Percentiles rank a stretch among this genome's conserved stretches.
Evolutionary conservation across 2,113 vertebrate genomes (phyloP).

Genomic region (Oncorhynchus masou): DNA sequence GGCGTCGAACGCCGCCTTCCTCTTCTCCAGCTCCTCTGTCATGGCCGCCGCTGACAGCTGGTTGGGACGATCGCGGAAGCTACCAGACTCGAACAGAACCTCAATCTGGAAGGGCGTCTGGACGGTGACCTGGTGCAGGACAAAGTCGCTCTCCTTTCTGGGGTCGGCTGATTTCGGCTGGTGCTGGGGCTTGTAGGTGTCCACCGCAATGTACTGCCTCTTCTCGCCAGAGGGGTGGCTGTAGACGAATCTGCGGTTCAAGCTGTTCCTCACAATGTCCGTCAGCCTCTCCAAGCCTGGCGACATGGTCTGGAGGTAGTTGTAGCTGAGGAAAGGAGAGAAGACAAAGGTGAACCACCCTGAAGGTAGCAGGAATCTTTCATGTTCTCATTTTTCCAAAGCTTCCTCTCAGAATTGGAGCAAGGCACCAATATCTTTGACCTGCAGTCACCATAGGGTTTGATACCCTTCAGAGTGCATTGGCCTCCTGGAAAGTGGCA

Average conservation of each 20-base stretch:
- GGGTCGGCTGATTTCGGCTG: conserved; percentile 64
- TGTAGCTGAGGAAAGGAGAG: conserved; percentile 77
- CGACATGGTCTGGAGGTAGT: conserved; percentile 78
- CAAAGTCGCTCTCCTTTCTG: conserved; percentile 74
- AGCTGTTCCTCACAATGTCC: conserved; percentile 82
- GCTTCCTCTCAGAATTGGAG: too few relatives aligned
- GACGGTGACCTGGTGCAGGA: conserved; percentile 90
- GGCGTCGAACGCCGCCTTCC: conserved; percentile 65
- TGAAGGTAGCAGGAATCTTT: background rate
- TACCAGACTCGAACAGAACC: conserved; percentile 87
- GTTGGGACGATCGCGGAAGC: conserved; percentile 64
- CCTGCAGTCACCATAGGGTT: too few relatives aligned
- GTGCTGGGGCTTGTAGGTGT: conserved; percentile 68
- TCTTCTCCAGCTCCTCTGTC: conserved; percentile 72
- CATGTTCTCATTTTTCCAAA: too few relatives aligned
- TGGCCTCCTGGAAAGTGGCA: too few relatives aligned
- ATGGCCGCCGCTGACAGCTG: conserved; percentile 74
- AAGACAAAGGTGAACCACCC: background rate
- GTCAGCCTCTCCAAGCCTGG: conserved; percentile 86
- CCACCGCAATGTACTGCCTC: conserved; percentile 78
- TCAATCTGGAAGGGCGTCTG: conserved; percentile 82
- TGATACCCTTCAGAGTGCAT: too few relatives aligned
- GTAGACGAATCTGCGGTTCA: conserved; percentile 81
- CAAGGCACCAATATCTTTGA: too few relatives aligned
- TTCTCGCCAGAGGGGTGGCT: conserved; percentile 71